A percentile compares a stretch with the other conserved stretches of the same genome.
phyloP scores from a whole-genome alignment of 2,113 vertebrate genomes.

The Podarcis cretensis region DNA sequence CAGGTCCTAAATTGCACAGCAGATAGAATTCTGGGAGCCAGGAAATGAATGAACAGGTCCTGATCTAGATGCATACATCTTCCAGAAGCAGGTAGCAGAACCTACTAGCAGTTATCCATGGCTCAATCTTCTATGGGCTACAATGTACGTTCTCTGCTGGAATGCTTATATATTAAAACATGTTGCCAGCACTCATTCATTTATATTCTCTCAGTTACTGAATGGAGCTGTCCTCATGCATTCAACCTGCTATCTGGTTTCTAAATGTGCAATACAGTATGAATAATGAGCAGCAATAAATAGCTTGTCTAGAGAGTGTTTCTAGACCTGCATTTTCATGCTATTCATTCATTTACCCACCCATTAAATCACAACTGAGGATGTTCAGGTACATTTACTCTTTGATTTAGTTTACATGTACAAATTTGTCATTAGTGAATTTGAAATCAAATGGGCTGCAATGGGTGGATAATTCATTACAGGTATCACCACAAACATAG shows the following conservation, averaged over 20 bases:
- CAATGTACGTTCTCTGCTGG: not conserved
- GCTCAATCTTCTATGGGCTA: not conserved
- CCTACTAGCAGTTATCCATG: not conserved
- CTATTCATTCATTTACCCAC: not conserved
- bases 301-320: not conserved
- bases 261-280: not conserved
- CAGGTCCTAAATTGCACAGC: not conserved
- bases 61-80: not conserved
- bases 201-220: not conserved
- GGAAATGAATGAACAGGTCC: not conserved
- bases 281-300: not conserved
- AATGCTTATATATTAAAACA: not conserved
- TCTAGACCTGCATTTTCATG: not conserved
- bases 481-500: not conserved
- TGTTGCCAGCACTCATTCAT: not conserved
- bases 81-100: not conserved
- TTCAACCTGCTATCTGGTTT: not conserved
- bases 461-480: not conserved
- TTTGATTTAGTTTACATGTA: not conserved
- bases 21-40: not conserved
- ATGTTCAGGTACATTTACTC: not conserved
- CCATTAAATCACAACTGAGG: not conserved
- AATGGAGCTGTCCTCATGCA: not conserved
- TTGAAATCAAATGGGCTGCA: not conserved
- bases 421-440: not conserved